Conservation (phyloP, 2,797 vertebrate genomes). For the Crocodylus rhombifer region DNA sequence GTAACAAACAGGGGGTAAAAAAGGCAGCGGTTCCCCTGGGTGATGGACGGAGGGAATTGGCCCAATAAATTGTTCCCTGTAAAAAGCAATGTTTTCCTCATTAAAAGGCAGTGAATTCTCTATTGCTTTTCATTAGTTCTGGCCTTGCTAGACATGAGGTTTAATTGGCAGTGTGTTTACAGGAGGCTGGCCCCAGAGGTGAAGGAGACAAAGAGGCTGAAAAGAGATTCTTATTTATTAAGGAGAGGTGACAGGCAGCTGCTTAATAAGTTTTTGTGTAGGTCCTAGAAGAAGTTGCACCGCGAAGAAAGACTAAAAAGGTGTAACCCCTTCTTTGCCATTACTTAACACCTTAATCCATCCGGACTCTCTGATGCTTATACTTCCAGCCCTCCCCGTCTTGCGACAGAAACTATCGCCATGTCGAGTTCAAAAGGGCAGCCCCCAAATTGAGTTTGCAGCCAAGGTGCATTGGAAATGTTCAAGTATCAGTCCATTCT, state of each 20-base stretch:
- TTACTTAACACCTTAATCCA: fast-evolving
- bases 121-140: slow-evolving; percentile 98
- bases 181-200: slow-evolving; percentile 82
- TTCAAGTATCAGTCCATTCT: neutral
- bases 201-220: slow-evolving; percentile 84
- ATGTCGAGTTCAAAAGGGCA: neutral
- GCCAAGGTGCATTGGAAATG: neutral
- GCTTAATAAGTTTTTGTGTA: slow-evolving; percentile 91
- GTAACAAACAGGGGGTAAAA: slow-evolving; percentile 82
- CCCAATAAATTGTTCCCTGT: slow-evolving; percentile 97
- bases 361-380: neutral
- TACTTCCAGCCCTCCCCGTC: neutral
- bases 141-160: slow-evolving; percentile 89
- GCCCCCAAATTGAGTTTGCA: fast-evolving
- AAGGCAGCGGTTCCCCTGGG: slow-evolving; percentile 80
- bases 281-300: slow-evolving; percentile 67
- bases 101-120: slow-evolving; percentile 98
- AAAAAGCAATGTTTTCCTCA: slow-evolving; percentile 96
- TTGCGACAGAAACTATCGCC: neutral
- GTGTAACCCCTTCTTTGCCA: slow-evolving; percentile 68
- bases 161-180: slow-evolving; percentile 95
- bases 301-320: slow-evolving; percentile 26
- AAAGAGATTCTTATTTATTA: slow-evolving; percentile 99
- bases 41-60: slow-evolving; percentile 95
- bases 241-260: slow-evolving; percentile 92